Percentiles rank a stretch among this genome's conserved stretches.
phyloP scores from a whole-genome alignment of 2,888 invertebrate genomes.

The Graphium colonna region DNA sequence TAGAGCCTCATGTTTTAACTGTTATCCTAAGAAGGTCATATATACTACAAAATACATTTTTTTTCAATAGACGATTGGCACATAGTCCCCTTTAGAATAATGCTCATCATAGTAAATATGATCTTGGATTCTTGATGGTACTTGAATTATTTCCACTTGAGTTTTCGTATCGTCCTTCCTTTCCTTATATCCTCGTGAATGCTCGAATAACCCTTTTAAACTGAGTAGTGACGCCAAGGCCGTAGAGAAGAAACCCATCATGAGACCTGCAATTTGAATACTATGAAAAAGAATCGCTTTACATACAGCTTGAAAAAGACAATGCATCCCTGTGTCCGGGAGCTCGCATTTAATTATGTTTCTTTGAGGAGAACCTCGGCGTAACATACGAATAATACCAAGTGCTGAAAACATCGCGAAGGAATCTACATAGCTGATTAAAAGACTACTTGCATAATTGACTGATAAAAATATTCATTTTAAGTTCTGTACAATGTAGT shows the following conservation, averaged over 20 bases:
- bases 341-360: not conserved
- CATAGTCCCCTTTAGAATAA: constrained; percentile 48
- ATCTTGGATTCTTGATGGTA: constrained; percentile 59
- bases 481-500: too few relatives aligned
- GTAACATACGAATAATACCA: too few relatives aligned
- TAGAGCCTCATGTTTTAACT: too few relatives aligned
- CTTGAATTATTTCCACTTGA: constrained; percentile 62
- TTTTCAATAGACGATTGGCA: constrained; percentile 26
- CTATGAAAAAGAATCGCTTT: too few relatives aligned
- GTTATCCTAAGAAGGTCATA: not conserved
- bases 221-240: constrained; percentile 82
- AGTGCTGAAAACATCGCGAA: too few relatives aligned
- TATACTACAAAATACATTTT: not conserved
- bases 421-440: too few relatives aligned
- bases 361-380: too few relatives aligned
- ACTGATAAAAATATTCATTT: too few relatives aligned
- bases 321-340: too few relatives aligned
- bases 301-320: too few relatives aligned
- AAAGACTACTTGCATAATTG: too few relatives aligned
- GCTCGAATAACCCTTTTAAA: constrained; percentile 74
- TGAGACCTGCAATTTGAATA: constrained; percentile 56
- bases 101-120: constrained; percentile 62
- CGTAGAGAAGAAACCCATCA: constrained; percentile 69
- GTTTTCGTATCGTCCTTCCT: constrained; percentile 61
- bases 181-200: constrained; percentile 52